Base-by-base conservation (phyloP, 2,113 vertebrate species). In the Xenopus tropicalis region DNA sequence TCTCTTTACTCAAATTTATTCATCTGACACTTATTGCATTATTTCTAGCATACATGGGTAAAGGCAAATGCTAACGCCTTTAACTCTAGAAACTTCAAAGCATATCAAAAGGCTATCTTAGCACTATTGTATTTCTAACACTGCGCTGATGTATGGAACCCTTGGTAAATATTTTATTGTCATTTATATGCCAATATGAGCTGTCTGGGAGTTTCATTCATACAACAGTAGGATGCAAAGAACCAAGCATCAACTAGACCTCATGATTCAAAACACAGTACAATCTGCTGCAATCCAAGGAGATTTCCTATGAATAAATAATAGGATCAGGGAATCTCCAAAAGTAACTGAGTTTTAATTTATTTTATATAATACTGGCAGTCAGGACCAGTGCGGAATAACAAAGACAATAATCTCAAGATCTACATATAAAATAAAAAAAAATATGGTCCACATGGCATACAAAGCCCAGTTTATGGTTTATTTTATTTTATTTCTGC, bases 331-430 rank as follows among this genome's bases (percentile, higher is more conserved):
- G 72, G 72, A 75, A 61, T 75, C 65, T 61, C 72, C 20, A 42
- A 51, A 44, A 75, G 65, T 75, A 75, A 61, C 72, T 20, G 57
- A 62, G 72, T 75, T 69, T 75, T 75, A 75, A 75, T 75, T 75
- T 75, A 75, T 75, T 75, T 69, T 75, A 75, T 75, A 66, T 22
- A 69, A 65, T 69, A 56, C 57, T 75, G 72, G 72, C 72, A 75
- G 72, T 23, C 57, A 19, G 24, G 65, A 68, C 24, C 72, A 61
- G 17, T 62, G 62, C 57, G 46, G 64, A 75, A 75, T 75, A 75
- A 75, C 72, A 75, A 67, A 75, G 44, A 66, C 65, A 68, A 69
- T 75, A 69, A 61, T 29, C 23, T 48, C 24, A 58, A 66, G 63
- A 54, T 73, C 71, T 73, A 46, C 52, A 59, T 73, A 66, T 73